Conservation (phyloP, 2,888 invertebrate genomes). For the Cephus runcator region DNA sequence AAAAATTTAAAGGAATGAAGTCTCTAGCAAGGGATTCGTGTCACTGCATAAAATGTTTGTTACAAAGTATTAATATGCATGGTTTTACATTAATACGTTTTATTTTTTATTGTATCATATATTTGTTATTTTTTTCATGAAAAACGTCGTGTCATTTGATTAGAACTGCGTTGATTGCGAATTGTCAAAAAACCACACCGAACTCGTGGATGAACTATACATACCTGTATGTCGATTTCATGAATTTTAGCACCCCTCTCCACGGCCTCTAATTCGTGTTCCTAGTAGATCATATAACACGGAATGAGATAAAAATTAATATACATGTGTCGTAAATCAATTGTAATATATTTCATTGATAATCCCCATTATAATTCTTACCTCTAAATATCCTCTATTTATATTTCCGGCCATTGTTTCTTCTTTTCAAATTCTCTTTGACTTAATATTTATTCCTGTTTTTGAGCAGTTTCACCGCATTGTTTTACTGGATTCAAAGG, state of each 20-base stretch:
- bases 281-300: conserved; percentile 13
- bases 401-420: background rate
- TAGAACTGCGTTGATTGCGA: too few relatives aligned
- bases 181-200: too few relatives aligned
- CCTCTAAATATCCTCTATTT: background rate
- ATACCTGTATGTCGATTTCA: conserved; percentile 3
- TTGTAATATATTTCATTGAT: background rate
- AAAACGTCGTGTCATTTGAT: too few relatives aligned
- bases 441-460: background rate
- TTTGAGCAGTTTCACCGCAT: background rate
- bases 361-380: background rate
- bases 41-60: too few relatives aligned
- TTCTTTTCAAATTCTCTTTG: background rate
- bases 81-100: too few relatives aligned
- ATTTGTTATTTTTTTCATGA: too few relatives aligned
- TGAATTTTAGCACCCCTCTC: conserved; percentile 18
- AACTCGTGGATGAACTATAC: background rate
- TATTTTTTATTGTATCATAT: too few relatives aligned
- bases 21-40: too few relatives aligned
- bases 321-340: background rate
- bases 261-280: conserved; percentile 21
- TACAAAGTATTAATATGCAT: too few relatives aligned
- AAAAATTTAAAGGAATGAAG: too few relatives aligned
- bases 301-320: background rate
- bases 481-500: background rate